Percentiles rank a stretch among this genome's conserved stretches.
Evolutionary conservation across 2,888 invertebrate genomes (phyloP).

Genomic region (Exocentrus adspersus): DNA sequence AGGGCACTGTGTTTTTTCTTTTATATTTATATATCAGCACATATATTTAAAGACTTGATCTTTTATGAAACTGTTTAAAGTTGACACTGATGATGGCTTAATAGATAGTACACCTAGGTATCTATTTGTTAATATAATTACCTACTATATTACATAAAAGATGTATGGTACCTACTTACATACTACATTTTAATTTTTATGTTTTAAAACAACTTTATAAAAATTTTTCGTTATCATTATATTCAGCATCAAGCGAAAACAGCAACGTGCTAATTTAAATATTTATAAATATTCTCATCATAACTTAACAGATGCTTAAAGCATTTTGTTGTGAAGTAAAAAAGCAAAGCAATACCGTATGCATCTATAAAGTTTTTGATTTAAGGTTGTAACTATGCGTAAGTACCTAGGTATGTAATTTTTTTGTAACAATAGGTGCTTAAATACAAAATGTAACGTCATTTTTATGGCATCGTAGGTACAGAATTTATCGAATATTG

Average conservation of each 20-base stretch:
- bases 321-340: background rate
- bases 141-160: too few relatives aligned
- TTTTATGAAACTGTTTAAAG: too few relatives aligned
- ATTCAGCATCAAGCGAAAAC: background rate
- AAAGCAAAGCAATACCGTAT: background rate
- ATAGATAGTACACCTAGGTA: too few relatives aligned
- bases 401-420: background rate
- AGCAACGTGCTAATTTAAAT: background rate
- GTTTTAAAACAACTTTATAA: background rate
- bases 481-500: background rate
- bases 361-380: background rate
- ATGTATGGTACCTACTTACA: too few relatives aligned
- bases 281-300: slow-evolving; percentile 1
- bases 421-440: too few relatives aligned
- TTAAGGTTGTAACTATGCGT: background rate
- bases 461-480: too few relatives aligned
- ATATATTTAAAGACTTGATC: too few relatives aligned
- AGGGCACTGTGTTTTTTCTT: too few relatives aligned
- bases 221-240: background rate
- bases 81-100: too few relatives aligned
- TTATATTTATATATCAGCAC: too few relatives aligned
- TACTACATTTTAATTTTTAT: background rate
- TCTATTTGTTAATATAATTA: too few relatives aligned
- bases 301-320: background rate
- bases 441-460: too few relatives aligned